Evolutionary conservation across 2,113 vertebrate genomes (phyloP).

Genomic region (Sorex araneus): DNA sequence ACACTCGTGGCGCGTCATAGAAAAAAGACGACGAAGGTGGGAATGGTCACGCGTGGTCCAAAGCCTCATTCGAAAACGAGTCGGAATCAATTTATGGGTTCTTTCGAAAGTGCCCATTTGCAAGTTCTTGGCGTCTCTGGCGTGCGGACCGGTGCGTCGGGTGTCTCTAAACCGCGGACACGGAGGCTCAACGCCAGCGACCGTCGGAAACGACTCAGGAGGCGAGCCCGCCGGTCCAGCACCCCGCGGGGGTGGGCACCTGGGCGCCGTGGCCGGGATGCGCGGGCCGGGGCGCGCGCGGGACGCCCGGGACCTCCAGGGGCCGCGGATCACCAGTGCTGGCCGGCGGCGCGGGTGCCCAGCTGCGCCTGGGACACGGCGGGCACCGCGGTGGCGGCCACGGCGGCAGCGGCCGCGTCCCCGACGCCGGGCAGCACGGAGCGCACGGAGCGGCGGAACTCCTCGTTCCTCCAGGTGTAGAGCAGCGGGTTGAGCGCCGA

Average conservation of each 20-base stretch:
- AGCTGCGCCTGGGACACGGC: conserved; percentile 84
- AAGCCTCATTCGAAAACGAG: conserved; percentile 47
- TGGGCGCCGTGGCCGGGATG: background rate
- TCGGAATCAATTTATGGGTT: conserved; percentile 19
- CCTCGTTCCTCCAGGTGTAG: conserved; percentile 95
- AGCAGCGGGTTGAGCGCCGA: conserved; percentile 93
- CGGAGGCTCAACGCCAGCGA: background rate
- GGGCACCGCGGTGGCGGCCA: conserved; percentile 76
- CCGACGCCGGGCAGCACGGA: conserved; percentile 88
- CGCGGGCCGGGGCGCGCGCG: background rate
- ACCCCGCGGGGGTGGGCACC: background rate
- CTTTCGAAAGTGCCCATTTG: conserved; percentile 23
- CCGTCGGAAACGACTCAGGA: background rate
- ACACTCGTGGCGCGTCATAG: conserved; percentile 53
- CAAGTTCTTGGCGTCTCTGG: conserved; percentile 40
- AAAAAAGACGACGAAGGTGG: conserved; percentile 26
- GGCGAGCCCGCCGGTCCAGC: background rate
- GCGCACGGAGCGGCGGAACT: conserved; percentile 92
- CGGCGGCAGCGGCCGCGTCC: conserved; percentile 76
- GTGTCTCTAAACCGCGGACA: conserved; percentile 58
- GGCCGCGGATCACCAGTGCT: conserved; percentile 80
- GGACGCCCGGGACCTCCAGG: background rate
- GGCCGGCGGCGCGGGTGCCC: conserved; percentile 80
- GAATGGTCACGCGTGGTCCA: background rate
- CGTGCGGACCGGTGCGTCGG: background rate